Conservation (phyloP, 2,888 invertebrate genomes). For the Dichetophora obliterata region DNA sequence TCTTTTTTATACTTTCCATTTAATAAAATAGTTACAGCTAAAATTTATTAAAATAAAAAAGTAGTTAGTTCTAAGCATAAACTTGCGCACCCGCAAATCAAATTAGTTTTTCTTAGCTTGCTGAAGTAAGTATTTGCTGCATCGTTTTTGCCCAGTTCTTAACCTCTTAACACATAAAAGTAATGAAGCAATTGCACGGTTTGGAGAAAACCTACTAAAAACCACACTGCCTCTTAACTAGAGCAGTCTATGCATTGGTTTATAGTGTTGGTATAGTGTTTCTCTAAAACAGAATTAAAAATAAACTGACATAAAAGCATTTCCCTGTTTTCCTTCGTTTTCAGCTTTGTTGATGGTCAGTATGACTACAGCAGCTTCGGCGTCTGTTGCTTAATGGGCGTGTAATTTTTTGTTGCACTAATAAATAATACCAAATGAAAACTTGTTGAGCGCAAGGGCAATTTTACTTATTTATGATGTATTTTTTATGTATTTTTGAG, state of each 20-base stretch:
- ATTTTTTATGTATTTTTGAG: too few species aligned
- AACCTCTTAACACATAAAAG: constrained; percentile 64
- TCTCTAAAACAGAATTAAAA: neutral
- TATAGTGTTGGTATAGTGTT: constrained; percentile 1
- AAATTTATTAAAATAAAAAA: constrained; percentile 10
- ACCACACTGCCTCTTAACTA: neutral
- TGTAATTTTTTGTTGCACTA: constrained; percentile 25
- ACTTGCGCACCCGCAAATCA: neutral
- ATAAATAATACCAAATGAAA: constrained; percentile 1
- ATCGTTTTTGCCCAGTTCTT: constrained; percentile 37
- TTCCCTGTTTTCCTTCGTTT: neutral
- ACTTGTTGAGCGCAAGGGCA: neutral
- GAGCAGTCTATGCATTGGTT: neutral
- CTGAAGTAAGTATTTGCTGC: neutral
- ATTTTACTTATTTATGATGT: too few species aligned
- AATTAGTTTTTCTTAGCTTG: neutral
- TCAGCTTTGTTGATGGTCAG: too few species aligned
- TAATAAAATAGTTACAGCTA: neutral
- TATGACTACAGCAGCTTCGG: neutral
- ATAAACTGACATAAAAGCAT: too few species aligned
- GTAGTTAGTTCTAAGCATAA: constrained; percentile 20
- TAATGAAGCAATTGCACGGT: constrained; percentile 55
- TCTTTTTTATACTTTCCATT: neutral
- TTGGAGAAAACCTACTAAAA: neutral
- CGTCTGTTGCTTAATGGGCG: constrained; percentile 37